These are phyloP conservation scores for Gonioctena quinquepunctata DNA, from an alignment of 1,140 invertebrate genomes.

Conservation along the genomic window DNA sequence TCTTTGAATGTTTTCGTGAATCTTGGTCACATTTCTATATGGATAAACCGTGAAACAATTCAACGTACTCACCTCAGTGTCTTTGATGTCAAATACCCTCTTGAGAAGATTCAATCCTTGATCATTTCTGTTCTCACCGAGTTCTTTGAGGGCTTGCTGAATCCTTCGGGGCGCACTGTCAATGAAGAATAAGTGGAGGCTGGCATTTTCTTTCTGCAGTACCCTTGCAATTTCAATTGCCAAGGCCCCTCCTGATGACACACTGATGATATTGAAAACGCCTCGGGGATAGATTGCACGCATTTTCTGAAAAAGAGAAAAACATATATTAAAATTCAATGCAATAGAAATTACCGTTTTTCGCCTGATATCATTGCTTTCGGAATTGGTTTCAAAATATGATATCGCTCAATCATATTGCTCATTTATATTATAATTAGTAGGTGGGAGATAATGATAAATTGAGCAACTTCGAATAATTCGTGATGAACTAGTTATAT, in stretches of 20 bases:
- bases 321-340: no score
- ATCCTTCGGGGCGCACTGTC: constrained; percentile 52
- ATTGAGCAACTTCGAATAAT: no score
- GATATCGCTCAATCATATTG: no score
- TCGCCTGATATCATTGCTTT: no score
- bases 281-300: constrained; percentile 43
- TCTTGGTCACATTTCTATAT: neutral
- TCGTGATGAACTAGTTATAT: no score
- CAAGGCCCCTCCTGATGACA: constrained; percentile 52
- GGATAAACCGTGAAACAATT: neutral
- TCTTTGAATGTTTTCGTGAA: no score
- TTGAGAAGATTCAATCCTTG: constrained; percentile 43
- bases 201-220: constrained; percentile 43
- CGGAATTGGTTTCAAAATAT: no score
- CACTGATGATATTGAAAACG: constrained; percentile 50
- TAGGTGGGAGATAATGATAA: no score
- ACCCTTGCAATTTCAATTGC: constrained; percentile 50
- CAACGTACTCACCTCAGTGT: constrained; percentile 44
- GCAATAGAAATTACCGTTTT: no score
- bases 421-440: no score
- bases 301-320: constrained; percentile 47
- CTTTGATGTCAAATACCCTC: constrained; percentile 43
- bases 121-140: constrained; percentile 35
- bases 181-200: constrained; percentile 47
- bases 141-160: constrained; percentile 41